Percentiles rank a stretch among this genome's conserved stretches.
These are phyloP conservation scores for Macropodus opercularis DNA, from an alignment of 2,797 vertebrate species.

Conservation along the genomic window DNA sequence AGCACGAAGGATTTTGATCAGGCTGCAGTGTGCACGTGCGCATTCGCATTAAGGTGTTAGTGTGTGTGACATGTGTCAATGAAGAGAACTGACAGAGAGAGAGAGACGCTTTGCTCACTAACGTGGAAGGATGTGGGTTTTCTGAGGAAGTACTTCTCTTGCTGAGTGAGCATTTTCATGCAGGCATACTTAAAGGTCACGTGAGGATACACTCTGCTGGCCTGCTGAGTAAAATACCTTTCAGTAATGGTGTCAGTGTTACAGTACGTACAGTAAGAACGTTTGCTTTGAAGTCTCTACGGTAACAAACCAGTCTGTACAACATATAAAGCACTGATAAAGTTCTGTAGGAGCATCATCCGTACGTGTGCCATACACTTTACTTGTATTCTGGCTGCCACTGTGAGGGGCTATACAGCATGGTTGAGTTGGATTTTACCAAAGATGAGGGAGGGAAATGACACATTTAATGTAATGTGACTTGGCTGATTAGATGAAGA, in stretches of 20 bases:
- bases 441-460: no score
- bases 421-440: no score
- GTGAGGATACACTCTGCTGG: slow-evolving; percentile 7
- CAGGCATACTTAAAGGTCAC: slow-evolving; percentile 19
- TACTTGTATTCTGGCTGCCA: no score
- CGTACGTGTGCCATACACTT: no score
- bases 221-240: neutral
- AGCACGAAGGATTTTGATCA: no score
- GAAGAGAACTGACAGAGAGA: neutral
- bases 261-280: neutral
- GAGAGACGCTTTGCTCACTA: neutral
- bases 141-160: slow-evolving; percentile 54
- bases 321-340: no score
- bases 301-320: no score
- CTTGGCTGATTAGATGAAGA: no score
- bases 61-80: neutral
- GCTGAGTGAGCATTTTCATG: slow-evolving; percentile 42
- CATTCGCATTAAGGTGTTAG: neutral
- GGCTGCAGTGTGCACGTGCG: neutral
- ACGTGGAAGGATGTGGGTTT: slow-evolving; percentile 67
- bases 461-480: no score
- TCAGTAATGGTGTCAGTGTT: neutral
- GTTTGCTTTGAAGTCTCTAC: no score
- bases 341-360: no score
- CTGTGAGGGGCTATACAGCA: no score